These are phyloP conservation scores for Dasypus novemcinctus DNA, from an alignment of 2,113 vertebrate species.

Conservation along the genomic window DNA sequence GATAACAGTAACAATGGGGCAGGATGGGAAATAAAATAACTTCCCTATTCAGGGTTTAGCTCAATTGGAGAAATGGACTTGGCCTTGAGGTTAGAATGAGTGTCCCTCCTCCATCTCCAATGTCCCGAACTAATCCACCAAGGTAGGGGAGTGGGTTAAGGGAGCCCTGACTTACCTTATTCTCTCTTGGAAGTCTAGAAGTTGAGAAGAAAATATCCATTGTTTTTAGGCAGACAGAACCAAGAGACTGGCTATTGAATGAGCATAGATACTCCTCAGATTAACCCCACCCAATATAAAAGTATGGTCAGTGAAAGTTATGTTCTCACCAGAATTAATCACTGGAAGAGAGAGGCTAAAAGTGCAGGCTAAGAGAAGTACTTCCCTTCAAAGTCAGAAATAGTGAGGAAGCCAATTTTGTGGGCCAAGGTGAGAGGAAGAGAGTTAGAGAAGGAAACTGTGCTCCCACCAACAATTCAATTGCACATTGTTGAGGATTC, in stretches of 20 bases:
- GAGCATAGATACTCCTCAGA: not conserved
- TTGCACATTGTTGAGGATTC: not conserved
- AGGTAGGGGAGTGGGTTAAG: not conserved
- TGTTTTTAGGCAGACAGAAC: not conserved
- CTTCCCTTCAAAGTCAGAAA: not conserved
- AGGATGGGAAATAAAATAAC: not conserved
- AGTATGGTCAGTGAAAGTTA: not conserved
- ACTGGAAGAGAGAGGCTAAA: not conserved
- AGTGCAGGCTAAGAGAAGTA: not conserved
- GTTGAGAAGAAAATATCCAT: not conserved
- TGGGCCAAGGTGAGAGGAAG: not conserved
- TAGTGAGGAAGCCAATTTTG: not conserved
- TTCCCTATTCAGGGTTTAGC: not conserved
- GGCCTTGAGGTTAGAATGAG: not conserved
- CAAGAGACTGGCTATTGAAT: not conserved
- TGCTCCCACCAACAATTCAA: not conserved
- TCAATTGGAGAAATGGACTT: not conserved
- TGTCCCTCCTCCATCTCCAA: not conserved
- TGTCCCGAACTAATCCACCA: not conserved
- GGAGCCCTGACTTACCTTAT: not conserved
- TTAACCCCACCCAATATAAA: not conserved
- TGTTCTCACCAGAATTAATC: not conserved
- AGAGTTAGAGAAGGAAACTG: not conserved
- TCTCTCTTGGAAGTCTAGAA: not conserved
- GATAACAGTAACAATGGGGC: not conserved